Percentiles rank a stretch among this genome's conserved stretches.
phyloP scores from a whole-genome alignment of 2,113 vertebrate species.

The Pithys albifrons region DNA sequence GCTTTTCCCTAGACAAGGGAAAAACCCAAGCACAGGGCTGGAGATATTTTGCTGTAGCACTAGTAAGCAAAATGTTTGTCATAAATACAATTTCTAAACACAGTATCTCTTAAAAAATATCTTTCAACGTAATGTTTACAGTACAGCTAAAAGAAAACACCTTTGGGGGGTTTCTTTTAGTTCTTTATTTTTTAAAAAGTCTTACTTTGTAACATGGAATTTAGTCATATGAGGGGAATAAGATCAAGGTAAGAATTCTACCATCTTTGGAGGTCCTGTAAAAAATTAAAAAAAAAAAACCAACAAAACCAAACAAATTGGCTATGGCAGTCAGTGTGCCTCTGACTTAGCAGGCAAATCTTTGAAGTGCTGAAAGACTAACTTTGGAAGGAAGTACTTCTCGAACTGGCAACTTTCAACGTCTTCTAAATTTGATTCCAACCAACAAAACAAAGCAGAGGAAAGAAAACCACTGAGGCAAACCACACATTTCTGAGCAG shows the following conservation, averaged over 20 bases:
- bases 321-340: background rate
- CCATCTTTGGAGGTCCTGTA: background rate
- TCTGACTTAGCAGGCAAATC: background rate
- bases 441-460: conserved; percentile 51
- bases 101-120: background rate
- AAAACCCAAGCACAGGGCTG: background rate
- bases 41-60: background rate
- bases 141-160: background rate
- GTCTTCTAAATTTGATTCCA: conserved; percentile 61
- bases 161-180: background rate
- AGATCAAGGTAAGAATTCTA: background rate
- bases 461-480: conserved; percentile 51
- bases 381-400: conserved; percentile 25
- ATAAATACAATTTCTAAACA: background rate
- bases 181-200: background rate
- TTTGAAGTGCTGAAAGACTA: conserved; percentile 38
- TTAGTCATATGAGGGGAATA: background rate
- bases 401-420: conserved; percentile 41
- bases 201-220: background rate
- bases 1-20: background rate
- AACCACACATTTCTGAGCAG: conserved; percentile 66
- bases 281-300: background rate
- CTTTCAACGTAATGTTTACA: background rate
- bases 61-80: background rate
- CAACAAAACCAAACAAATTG: background rate